phyloP scores from a whole-genome alignment of 2,113 vertebrate species.

The Danio rerio region GRCz12tu NC_133183.1:29944501-29945000 shows the following conservation, averaged over 20 bases:
- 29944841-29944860: neutral
- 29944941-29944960: conserved; percentile 30
- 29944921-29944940: conserved; percentile 9
- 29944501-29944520: no score
- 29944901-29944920: neutral
- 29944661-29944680: no score
- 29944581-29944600: no score
- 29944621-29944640: no score
- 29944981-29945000: conserved; percentile 24
- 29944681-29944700: no score
- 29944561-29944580: no score
- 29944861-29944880: conserved; percentile 1
- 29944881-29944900: neutral
- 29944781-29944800: neutral
- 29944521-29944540: no score
- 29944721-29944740: no score
- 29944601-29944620: no score
- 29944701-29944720: no score
- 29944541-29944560: no score
- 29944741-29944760: neutral
- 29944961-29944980: conserved; percentile 35
- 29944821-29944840: neutral
- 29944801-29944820: neutral
- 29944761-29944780: neutral
- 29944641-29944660: no score